Evolutionary conservation across 2,113 vertebrate species (phyloP).

Genomic region (Ellobius talpinus): DNA sequence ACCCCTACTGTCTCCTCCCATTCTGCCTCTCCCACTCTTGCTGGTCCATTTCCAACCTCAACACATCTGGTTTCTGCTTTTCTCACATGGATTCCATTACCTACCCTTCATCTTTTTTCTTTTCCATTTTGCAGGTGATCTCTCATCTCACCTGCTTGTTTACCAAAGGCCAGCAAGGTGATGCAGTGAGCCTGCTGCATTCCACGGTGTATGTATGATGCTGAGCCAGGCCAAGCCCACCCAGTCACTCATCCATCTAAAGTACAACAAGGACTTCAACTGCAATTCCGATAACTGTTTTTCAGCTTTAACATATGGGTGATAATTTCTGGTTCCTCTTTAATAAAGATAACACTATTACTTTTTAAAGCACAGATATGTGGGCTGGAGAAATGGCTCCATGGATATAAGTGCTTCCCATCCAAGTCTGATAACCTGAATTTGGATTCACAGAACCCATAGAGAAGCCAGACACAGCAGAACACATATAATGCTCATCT

Average conservation of each 20-base stretch:
- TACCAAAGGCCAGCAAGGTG: not conserved
- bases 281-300: not conserved
- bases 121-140: not conserved
- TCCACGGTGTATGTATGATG: not conserved
- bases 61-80: not conserved
- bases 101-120: not conserved
- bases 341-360: not conserved
- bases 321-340: not conserved
- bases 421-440: not conserved
- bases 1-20: not conserved
- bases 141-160: not conserved
- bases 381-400: not conserved
- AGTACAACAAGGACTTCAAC: not conserved
- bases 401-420: not conserved
- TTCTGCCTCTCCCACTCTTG: too few species aligned
- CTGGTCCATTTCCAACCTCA: not conserved
- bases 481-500: not conserved
- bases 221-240: too few species aligned
- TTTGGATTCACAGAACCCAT: not conserved
- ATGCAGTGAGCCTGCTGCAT: not conserved
- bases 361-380: not conserved
- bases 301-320: not conserved
- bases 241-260: not conserved
- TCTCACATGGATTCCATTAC: not conserved
- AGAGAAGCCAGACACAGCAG: too few species aligned